phyloP scores from a whole-genome alignment of 2,797 vertebrate species.

The Delichon dasypus region DNA sequence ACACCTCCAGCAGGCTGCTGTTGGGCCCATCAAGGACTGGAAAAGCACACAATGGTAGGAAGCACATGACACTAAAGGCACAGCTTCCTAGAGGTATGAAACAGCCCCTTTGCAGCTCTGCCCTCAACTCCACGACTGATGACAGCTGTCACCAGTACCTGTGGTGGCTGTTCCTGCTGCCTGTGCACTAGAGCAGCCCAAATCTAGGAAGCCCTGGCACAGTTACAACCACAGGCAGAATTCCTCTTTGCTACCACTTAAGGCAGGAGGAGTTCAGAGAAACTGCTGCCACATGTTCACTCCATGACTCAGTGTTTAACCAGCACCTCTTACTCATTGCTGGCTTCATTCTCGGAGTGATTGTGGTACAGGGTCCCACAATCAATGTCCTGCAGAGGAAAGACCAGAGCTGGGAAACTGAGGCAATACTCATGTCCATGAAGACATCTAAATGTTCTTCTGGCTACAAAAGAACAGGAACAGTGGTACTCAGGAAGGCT shows the following conservation, averaged over 20 bases:
- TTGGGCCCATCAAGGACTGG: neutral
- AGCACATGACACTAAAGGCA: neutral
- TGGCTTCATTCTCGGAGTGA: neutral
- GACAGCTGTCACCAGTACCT: neutral
- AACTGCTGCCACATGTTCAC: constrained; percentile 16
- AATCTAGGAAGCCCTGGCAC: neutral
- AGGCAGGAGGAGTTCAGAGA: constrained; percentile 36
- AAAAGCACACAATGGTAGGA: neutral
- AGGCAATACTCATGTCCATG: neutral
- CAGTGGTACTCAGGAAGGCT: neutral
- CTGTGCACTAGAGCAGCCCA: neutral
- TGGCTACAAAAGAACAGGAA: neutral
- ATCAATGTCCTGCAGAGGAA: neutral
- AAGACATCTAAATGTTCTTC: neutral
- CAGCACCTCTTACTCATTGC: neutral
- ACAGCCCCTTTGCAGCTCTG: neutral
- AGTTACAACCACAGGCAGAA: constrained; percentile 12
- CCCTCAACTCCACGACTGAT: neutral
- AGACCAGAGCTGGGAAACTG: neutral
- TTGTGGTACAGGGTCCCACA: neutral
- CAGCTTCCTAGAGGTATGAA: rapidly evolving
- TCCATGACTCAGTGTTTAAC: neutral
- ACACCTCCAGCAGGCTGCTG: neutral
- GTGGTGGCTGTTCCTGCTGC: neutral
- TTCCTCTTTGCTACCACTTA: constrained; percentile 29